Evolutionary conservation across 1,140 invertebrate species (phyloP), one percentile per base, ranked within the genome.

Genomic region (Halesus radiatus): DNA sequence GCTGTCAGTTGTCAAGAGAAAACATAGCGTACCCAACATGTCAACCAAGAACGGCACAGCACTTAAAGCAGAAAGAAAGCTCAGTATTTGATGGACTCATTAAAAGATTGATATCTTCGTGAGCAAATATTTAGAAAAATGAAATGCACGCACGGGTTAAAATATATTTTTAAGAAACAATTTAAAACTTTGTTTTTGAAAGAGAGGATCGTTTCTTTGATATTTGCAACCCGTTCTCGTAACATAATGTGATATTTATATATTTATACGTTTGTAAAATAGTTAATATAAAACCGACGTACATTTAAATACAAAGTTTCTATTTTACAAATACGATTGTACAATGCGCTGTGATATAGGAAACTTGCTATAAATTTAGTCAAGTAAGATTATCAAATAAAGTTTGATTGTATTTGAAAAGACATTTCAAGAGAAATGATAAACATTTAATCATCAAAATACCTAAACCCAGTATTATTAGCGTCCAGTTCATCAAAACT

Each of bases 1-100:
- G 62, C 18, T 79, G 16, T 56, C 74, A 18, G 56, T 76, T 45
- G 37, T 29, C 22, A 80, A 73, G 62, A 70, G 72, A 58, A 83
- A 80, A 76, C 78, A 22, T 20, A 81, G 75, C 58, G 70, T 58
- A 37, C 82, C 82, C 50, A 81, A 58, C n/a, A 16, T 77, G 0
- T 29, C 64, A 1, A 37, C 32, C 10, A 80, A 74, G 23, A 58
- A n/a, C 7, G 23, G 16, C 23, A 18, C 50, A 20, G 53, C 32
- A 56, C 58, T 56, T 45, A 83, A 79, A 52, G 10, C 53, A 66
- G 66, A 76, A 53, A 29, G 79, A 37, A 83, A 83, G 32, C 32
- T 83, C 10, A 83, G 82, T 53, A 62, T 80, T 20, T 83, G 72
- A 81, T 4, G n/a, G 6, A 66, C 15, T 29, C 22, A 45, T 13